Conservation (phyloP, 2,888 invertebrate species). For the Andrena marginata region DNA sequence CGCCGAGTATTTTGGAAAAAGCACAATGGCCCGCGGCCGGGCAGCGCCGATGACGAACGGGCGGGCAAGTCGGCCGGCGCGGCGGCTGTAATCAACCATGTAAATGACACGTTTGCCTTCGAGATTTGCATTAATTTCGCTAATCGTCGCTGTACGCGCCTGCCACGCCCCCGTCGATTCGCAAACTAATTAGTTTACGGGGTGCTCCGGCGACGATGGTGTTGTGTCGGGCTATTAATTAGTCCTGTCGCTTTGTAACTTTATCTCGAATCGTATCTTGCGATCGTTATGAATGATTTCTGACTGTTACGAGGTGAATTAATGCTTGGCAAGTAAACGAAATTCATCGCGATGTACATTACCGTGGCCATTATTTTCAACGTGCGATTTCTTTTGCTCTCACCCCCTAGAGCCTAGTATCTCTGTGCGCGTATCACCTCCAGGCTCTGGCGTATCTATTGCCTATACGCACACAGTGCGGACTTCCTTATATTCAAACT, state of each 20-base stretch:
- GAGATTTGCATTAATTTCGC: slow-evolving; percentile 68
- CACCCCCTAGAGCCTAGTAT: too few species aligned
- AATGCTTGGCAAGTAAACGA: too few species aligned
- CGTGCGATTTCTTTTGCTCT: too few species aligned
- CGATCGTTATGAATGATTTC: not conserved
- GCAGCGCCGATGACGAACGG: not conserved
- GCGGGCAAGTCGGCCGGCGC: not conserved
- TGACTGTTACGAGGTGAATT: too few species aligned
- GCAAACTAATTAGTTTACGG: slow-evolving; percentile 11
- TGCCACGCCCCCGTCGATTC: slow-evolving; percentile 4
- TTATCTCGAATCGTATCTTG: not conserved
- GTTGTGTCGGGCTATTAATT: not conserved
- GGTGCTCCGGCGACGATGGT: not conserved
- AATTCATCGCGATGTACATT: too few species aligned
- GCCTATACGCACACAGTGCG: too few species aligned
- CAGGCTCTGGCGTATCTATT: too few species aligned
- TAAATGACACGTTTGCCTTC: slow-evolving; percentile 68
- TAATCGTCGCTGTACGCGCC: slow-evolving; percentile 57
- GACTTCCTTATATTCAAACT: too few species aligned
- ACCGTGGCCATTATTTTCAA: too few species aligned
- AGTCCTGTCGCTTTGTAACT: not conserved
- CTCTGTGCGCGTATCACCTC: too few species aligned
- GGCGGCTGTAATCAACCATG: slow-evolving; percentile 45
- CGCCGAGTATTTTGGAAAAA: slow-evolving; percentile 11
- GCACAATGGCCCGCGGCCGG: slow-evolving; percentile 6